Base-by-base conservation (phyloP, 2,888 invertebrate genomes). In the Cloeon dipterum region DNA sequence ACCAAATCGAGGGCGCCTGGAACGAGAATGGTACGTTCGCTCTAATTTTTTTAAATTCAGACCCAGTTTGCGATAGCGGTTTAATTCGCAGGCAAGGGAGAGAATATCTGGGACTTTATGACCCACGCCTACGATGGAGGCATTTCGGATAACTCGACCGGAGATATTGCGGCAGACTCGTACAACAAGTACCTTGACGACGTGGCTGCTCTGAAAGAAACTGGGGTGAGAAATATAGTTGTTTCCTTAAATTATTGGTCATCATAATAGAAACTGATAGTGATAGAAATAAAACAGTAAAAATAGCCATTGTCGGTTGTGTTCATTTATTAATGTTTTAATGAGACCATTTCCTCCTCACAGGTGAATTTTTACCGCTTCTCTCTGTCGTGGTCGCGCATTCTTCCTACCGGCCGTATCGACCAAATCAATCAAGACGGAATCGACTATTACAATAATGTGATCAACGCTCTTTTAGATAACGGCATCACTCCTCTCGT, bases 351-450 rank as follows among this genome's bases (percentile, higher is more conserved):
- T n/a, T 21, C 7, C 21, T 21, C 21, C 21, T 19, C 36, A 18
- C 37, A 37, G 37, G 32, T 38, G 13, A 57, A 70, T 44, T 64
- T 70, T 41, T 77, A 76, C 52, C 62, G 76, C 29, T 77, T 77
- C 52, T 76, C 75, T 1, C 62, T 77, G 45, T 68, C 78, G 1
- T 85, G 83, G 83, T 56, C 74, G 0, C 59, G 83, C 35, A 61
- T 85, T 34, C 55, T 83, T 43, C 78, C 82, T 0, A 66, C 62
- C 10, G 82, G 77, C 8, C 61, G 66, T 39, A 61, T 65, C 10
- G 68, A 72, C 46, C 50, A 65, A 16, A 58, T 79, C 16, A 86
- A 77, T 50, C 57, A 62, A 26, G 61, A 65, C 3, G 86, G 79
- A 14, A 61, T 86, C 10, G 57, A 67, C 39, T 81, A 82, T 54